Conservation (phyloP, 2,888 invertebrate species). For the Machimus atricapillus region DNA sequence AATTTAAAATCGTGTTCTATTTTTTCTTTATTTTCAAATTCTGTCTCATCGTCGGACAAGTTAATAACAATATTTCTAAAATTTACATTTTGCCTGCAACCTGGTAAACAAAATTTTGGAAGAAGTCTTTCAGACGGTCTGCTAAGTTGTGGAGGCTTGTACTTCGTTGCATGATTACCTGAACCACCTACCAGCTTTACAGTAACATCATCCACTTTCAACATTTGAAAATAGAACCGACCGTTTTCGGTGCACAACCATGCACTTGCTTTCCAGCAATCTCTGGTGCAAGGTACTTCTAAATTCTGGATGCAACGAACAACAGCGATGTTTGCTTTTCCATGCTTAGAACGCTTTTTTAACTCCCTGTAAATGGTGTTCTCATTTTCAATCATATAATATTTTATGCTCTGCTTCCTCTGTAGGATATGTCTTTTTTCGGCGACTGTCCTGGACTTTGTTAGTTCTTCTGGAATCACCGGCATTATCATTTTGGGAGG, state of each 20-base stretch:
- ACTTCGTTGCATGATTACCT: constrained; percentile 56
- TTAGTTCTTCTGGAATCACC: constrained; percentile 56
- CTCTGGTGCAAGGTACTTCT: constrained; percentile 58
- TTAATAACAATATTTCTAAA: constrained; percentile 32
- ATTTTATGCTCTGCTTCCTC: constrained; percentile 53
- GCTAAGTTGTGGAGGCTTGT: constrained; percentile 53
- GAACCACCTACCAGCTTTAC: constrained; percentile 56
- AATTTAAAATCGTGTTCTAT: background rate
- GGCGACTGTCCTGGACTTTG: constrained; percentile 65
- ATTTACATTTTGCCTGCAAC: constrained; percentile 33
- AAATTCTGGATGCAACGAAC: constrained; percentile 54
- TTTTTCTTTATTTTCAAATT: background rate
- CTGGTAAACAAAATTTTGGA: background rate
- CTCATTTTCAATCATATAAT: constrained; percentile 61
- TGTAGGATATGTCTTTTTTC: constrained; percentile 64
- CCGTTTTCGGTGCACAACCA: constrained; percentile 58
- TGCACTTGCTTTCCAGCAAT: constrained; percentile 59
- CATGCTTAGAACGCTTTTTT: constrained; percentile 55
- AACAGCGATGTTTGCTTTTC: constrained; percentile 54
- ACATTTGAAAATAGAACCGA: constrained; percentile 58
- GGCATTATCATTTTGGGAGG: constrained; percentile 59
- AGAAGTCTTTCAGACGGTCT: background rate
- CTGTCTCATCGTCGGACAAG: background rate
- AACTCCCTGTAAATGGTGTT: constrained; percentile 59
- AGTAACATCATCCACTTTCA: constrained; percentile 54